These are phyloP conservation scores for Lates japonicus DNA, from an alignment of 2,797 vertebrate species.

Conservation along the genomic window DNA sequence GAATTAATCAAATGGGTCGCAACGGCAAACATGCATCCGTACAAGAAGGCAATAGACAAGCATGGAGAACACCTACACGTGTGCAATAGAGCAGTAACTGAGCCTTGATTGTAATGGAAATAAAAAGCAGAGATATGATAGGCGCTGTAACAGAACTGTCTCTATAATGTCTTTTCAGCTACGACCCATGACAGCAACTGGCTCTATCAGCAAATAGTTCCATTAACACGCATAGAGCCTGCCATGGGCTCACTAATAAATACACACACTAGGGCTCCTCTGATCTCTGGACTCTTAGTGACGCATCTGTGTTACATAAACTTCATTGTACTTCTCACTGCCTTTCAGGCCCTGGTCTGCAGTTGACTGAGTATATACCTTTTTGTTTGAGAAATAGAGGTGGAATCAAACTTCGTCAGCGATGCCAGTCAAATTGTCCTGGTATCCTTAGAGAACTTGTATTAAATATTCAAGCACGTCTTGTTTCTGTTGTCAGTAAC, in stretches of 20 bases:
- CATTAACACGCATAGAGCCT: constrained; percentile 45
- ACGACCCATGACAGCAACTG: constrained; percentile 58
- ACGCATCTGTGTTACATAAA: constrained; percentile 46
- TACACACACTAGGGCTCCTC: constrained; percentile 30
- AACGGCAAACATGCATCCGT: constrained; percentile 16
- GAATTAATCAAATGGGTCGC: constrained; percentile 47
- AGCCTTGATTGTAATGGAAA: constrained; percentile 38
- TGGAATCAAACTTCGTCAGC: background rate
- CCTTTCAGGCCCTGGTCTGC: constrained; percentile 7
- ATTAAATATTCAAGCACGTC: background rate
- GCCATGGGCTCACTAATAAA: constrained; percentile 48
- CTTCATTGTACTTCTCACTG: constrained; percentile 16
- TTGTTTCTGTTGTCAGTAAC: background rate
- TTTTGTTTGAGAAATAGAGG: background rate
- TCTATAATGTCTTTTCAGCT: constrained; percentile 48
- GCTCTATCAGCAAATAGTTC: constrained; percentile 49
- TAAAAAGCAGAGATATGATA: constrained; percentile 21
- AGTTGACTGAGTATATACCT: constrained; percentile 12
- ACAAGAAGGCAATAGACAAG: constrained; percentile 36
- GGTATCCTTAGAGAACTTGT: background rate
- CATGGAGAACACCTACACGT: constrained; percentile 29
- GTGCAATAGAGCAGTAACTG: background rate
- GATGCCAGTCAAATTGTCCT: background rate
- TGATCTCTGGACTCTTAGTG: background rate
- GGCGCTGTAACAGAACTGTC: constrained; percentile 16